Conservation (phyloP, 2,888 invertebrate species). For the Schrankia costaestrigalis region DNA sequence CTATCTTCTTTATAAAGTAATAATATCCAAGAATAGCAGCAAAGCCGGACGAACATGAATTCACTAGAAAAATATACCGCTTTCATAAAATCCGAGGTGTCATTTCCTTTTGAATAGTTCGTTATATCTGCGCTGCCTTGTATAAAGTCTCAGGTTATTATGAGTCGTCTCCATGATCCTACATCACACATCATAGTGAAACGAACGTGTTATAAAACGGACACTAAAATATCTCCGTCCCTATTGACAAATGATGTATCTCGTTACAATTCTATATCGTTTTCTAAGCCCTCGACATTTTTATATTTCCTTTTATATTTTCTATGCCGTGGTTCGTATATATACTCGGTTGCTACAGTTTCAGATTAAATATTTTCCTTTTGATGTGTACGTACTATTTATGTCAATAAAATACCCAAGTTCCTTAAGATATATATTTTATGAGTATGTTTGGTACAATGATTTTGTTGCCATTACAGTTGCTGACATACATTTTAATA, state of each 20-base stretch:
- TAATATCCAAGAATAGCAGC: slow-evolving; percentile 17
- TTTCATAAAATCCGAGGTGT: slow-evolving; percentile 66
- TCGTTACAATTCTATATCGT: slow-evolving; percentile 56
- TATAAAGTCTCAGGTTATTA: slow-evolving; percentile 58
- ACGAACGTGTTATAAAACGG: slow-evolving; percentile 48
- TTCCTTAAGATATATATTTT: too few relatives aligned
- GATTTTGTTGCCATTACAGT: too few relatives aligned
- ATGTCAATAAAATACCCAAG: slow-evolving; percentile 32
- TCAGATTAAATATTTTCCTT: slow-evolving; percentile 35
- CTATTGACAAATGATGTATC: slow-evolving; percentile 64
- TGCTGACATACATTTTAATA: too few relatives aligned
- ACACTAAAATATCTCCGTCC: slow-evolving; percentile 52
- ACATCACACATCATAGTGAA: slow-evolving; percentile 31
- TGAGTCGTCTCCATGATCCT: slow-evolving; percentile 40
- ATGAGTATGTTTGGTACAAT: too few relatives aligned
- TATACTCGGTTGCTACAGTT: slow-evolving; percentile 35
- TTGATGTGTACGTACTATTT: slow-evolving; percentile 27
- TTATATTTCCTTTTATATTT: slow-evolving; percentile 50
- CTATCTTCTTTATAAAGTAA: slow-evolving; percentile 9
- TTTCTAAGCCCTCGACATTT: slow-evolving; percentile 49
- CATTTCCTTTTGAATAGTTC: slow-evolving; percentile 68
- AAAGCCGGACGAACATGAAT: slow-evolving; percentile 25
- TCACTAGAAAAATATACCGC: slow-evolving; percentile 44
- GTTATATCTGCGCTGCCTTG: slow-evolving; percentile 51
- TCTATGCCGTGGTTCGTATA: slow-evolving; percentile 47